Conservation (phyloP, 2,113 vertebrate genomes). For the Alexandromys fortis region DNA sequence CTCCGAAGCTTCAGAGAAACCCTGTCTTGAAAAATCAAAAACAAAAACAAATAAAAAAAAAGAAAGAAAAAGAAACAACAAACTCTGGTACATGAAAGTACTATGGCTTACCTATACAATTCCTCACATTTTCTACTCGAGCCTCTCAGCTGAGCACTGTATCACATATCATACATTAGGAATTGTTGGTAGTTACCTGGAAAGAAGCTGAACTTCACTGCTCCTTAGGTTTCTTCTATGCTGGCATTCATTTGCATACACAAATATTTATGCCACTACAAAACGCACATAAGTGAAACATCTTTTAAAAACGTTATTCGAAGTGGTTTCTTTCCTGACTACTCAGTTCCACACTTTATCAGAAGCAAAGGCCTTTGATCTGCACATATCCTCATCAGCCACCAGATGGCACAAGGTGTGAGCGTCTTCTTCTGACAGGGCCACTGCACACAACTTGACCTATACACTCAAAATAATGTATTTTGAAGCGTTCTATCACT, state of each 20-base stretch:
- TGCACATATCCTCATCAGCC: conserved; percentile 71
- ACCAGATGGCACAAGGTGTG: conserved; percentile 82
- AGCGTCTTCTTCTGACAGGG: not conserved
- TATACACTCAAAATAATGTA: conserved; percentile 4
- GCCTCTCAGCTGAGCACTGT: not conserved
- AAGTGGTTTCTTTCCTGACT: not conserved
- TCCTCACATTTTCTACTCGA: conserved; percentile 7
- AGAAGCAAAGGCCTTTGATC: not conserved
- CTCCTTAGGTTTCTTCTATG: not conserved
- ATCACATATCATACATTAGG: not conserved
- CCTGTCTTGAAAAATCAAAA: too few relatives aligned
- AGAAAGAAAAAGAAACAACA: too few relatives aligned
- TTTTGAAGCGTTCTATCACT: conserved; percentile 17
- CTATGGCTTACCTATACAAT: not conserved
- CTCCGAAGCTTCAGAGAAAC: too few relatives aligned
- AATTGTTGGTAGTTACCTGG: not conserved
- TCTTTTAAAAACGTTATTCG: not conserved
- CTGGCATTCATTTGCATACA: not conserved
- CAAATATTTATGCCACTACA: not conserved
- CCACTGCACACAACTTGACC: conserved; percentile 62
- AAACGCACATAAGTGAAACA: not conserved
- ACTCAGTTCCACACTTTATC: conserved; percentile 21
- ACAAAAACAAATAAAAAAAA: too few relatives aligned
- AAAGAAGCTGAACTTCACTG: not conserved
- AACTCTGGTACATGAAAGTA: not conserved